Conservation (phyloP, 2,797 vertebrate species). For the Ptychadena robeensis region DNA sequence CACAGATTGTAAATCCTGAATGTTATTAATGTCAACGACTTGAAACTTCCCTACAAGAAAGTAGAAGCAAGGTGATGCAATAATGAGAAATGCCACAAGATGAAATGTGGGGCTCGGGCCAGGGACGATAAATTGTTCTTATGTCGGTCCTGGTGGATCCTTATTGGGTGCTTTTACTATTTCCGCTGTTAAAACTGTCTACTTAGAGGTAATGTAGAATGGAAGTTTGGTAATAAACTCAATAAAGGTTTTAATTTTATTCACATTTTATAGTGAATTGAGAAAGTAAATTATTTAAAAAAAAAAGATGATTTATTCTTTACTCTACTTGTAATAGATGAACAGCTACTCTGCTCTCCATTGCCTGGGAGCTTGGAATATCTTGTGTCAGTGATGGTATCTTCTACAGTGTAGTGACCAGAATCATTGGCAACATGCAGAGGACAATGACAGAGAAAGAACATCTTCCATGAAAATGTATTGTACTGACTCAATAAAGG, state of each 20-base stretch:
- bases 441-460: no score
- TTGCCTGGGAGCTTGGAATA: no score
- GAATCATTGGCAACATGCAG: no score
- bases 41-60: not conserved
- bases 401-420: no score
- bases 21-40: constrained; percentile 6
- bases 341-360: not conserved
- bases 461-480: no score
- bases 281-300: not conserved
- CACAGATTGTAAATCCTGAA: constrained; percentile 23
- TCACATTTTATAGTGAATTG: not conserved
- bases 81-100: constrained; percentile 11
- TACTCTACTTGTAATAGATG: no score
- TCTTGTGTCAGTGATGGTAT: no score
- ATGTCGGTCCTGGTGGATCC: not conserved
- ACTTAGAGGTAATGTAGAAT: not conserved
- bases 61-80: not conserved
- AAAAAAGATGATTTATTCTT: not conserved
- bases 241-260: not conserved
- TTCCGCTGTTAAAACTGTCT: not conserved
- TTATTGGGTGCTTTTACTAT: constrained; percentile 18
- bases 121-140: not conserved
- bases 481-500: no score
- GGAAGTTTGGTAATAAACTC: not conserved
- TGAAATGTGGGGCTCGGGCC: constrained; percentile 5